Conservation (phyloP, 2,113 vertebrate genomes). For the Aythya baeri region DNA sequence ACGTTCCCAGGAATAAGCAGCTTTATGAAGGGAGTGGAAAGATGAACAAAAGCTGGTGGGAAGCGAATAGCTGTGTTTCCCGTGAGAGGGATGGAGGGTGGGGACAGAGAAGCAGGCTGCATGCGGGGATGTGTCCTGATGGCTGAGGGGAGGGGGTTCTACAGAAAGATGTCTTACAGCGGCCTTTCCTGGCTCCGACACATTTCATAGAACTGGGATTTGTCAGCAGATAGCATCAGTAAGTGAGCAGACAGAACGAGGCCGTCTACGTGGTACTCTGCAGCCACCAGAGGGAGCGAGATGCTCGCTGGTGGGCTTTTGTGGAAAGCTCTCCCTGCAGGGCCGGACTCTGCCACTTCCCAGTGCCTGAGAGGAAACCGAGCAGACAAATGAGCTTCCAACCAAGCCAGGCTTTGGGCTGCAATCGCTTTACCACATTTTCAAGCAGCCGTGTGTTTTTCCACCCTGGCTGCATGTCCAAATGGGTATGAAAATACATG, state of each 20-base stretch:
- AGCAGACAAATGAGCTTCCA: not conserved
- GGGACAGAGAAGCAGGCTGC: not conserved
- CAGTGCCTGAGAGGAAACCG: fast-evolving
- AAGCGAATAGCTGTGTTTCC: not conserved
- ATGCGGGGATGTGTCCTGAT: no score
- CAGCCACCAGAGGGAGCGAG: conserved; percentile 45
- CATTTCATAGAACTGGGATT: not conserved
- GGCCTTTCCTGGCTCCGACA: not conserved
- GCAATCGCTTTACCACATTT: not conserved
- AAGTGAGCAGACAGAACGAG: not conserved
- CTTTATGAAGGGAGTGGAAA: not conserved
- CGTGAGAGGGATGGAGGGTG: no score
- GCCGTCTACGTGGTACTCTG: fast-evolving
- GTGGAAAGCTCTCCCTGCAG: not conserved
- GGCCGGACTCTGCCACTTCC: not conserved
- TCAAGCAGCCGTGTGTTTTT: not conserved
- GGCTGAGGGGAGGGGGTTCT: not conserved
- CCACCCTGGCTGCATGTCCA: not conserved
- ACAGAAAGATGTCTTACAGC: not conserved
- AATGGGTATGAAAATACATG: not conserved
- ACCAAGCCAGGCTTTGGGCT: not conserved
- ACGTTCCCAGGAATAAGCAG: not conserved
- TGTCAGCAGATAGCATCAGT: fast-evolving
- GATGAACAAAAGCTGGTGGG: not conserved
- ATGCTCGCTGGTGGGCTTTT: not conserved